phyloP scores from a whole-genome alignment of 2,888 invertebrate species.

The Barypeithes pellucidus region DNA sequence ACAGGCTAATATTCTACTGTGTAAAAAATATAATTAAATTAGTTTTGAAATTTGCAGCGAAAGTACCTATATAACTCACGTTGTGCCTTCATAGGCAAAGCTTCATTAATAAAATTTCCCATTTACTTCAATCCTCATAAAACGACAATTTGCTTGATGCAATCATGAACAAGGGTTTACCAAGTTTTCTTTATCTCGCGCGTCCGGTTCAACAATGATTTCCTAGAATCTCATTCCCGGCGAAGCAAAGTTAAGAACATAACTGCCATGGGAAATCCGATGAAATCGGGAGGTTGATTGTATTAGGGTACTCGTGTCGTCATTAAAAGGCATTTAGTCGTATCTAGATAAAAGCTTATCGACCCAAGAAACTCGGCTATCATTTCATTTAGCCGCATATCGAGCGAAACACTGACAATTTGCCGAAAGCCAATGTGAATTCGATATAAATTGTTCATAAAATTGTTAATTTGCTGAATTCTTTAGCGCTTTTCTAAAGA shows the following conservation, averaged over 20 bases:
- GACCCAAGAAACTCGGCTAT: slow-evolving; percentile 22
- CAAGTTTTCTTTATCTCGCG: slow-evolving; percentile 40
- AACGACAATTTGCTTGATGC: slow-evolving; percentile 41
- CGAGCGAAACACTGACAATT: slow-evolving; percentile 24
- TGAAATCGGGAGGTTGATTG: slow-evolving; percentile 41
- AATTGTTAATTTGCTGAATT: slow-evolving; percentile 15
- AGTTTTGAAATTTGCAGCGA: neutral
- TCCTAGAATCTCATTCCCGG: slow-evolving; percentile 23
- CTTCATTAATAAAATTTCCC: slow-evolving; percentile 11
- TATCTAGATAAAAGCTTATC: slow-evolving; percentile 45
- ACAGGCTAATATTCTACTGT: too few relatives aligned
- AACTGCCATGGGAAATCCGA: slow-evolving; percentile 45
- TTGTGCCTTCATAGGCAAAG: neutral
- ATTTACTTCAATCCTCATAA: slow-evolving; percentile 30
- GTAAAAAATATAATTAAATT: too few relatives aligned
- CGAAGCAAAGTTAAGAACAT: slow-evolving; percentile 36
- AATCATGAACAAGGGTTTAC: slow-evolving; percentile 44
- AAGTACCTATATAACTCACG: neutral
- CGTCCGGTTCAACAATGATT: slow-evolving; percentile 33
- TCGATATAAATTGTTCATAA: slow-evolving; percentile 5
- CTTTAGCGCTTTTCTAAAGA: neutral
- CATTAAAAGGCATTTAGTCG: slow-evolving; percentile 46
- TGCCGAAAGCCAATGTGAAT: neutral
- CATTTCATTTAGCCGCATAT: slow-evolving; percentile 35
- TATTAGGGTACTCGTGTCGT: slow-evolving; percentile 44